These are phyloP conservation scores for Drosophila kurseongensis DNA, from an alignment of 1,140 invertebrate species.

Conservation along the genomic window DNA sequence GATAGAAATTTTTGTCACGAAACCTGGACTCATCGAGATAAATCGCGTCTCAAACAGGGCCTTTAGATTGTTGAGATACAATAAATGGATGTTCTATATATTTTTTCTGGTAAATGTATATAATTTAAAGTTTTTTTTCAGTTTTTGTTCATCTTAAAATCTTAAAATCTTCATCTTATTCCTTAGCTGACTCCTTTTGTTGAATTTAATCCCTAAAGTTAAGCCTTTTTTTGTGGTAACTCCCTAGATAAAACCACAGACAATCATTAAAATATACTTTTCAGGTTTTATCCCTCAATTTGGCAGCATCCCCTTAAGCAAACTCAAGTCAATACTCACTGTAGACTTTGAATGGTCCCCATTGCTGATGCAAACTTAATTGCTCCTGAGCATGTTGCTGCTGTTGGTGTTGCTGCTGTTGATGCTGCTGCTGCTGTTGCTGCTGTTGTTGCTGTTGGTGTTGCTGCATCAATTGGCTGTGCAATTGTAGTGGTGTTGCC, in stretches of 20 bases:
- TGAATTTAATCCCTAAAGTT: too few species aligned
- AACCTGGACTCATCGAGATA: too few species aligned
- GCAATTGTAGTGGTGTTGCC: constrained; percentile 66
- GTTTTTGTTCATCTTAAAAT: too few species aligned
- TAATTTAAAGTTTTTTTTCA: too few species aligned
- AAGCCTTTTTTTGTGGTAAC: neutral
- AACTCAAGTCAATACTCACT: constrained; percentile 86
- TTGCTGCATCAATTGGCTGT: constrained; percentile 78
- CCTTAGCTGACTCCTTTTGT: too few species aligned
- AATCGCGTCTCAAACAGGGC: too few species aligned
- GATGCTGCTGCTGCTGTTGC: constrained; percentile 65
- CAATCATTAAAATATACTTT: constrained; percentile 15
- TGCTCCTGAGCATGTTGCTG: constrained; percentile 70
- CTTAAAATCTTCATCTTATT: too few species aligned
- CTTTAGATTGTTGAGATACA: too few species aligned
- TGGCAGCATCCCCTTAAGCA: neutral
- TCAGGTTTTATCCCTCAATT: neutral
- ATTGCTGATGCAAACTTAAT: constrained; percentile 82
- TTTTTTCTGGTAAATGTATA: too few species aligned
- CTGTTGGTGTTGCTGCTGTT: constrained; percentile 61
- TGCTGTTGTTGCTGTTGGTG: constrained; percentile 72
- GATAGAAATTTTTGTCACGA: too few species aligned
- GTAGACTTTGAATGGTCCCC: constrained; percentile 87
- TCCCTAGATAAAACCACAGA: neutral
- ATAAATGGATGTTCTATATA: too few species aligned